A percentile compares a stretch with the other conserved stretches of the same genome.
Evolutionary conservation across 1,140 invertebrate species (phyloP).

Genomic region (Hermatobates lingyangjiaoensis): DNA sequence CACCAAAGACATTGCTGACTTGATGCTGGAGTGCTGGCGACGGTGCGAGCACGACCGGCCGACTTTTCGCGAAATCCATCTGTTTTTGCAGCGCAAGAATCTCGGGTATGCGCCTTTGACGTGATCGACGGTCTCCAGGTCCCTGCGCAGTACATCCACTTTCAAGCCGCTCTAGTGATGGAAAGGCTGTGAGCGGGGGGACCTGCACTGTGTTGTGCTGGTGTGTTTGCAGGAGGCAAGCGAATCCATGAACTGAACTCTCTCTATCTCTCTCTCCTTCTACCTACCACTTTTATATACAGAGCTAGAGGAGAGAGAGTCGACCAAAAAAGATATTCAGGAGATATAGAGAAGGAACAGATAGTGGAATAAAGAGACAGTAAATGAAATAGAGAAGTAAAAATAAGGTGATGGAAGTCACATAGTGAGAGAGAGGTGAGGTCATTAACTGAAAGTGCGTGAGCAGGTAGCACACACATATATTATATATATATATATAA

Average conservation of each 20-base stretch:
- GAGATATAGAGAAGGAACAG: not conserved
- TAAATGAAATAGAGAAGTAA: too few species aligned
- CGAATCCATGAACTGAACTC: not conserved
- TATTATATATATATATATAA: too few species aligned
- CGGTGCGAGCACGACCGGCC: constrained; percentile 56
- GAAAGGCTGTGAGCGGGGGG: not conserved
- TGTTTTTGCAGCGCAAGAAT: constrained; percentile 71
- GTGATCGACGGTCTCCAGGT: not conserved
- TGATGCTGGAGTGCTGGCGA: constrained; percentile 82
- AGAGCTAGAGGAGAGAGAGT: not conserved
- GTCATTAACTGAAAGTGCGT: too few species aligned
- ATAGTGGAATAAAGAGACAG: not conserved
- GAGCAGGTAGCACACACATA: too few species aligned
- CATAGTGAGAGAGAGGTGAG: too few species aligned
- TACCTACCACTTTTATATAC: not conserved
- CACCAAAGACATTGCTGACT: constrained; percentile 67
- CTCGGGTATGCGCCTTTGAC: constrained; percentile 41
- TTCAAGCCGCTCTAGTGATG: not conserved
- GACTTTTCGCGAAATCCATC: constrained; percentile 67
- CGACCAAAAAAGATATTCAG: not conserved
- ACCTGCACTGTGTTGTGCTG: not conserved
- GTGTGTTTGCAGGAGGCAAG: not conserved
- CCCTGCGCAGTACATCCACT: not conserved
- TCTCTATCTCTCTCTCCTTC: not conserved
- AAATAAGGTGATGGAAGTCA: too few species aligned